Percentiles rank a stretch among this genome's conserved stretches.
Conservation (phyloP, 2,113 vertebrate species). For the Chionomys nivalis region DNA sequence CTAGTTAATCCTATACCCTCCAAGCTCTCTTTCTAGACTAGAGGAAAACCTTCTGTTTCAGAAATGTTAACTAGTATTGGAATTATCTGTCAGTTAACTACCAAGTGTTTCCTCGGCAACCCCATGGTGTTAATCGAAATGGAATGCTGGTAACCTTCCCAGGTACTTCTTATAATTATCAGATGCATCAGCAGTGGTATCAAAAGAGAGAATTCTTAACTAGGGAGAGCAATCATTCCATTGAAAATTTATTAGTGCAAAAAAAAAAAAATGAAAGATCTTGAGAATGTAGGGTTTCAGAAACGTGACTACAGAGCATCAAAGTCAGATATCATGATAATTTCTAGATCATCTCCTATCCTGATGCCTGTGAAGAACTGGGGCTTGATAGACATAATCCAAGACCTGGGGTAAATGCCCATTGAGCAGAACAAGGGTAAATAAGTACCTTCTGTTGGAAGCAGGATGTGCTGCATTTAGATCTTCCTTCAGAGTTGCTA, state of each 20-base stretch:
- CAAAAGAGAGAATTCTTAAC: background rate
- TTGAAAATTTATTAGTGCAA: background rate
- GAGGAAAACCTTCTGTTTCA: background rate
- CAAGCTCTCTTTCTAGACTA: background rate
- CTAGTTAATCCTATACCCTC: background rate
- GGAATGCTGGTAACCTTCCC: background rate
- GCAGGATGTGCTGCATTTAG: background rate
- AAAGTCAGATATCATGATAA: background rate
- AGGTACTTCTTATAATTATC: background rate
- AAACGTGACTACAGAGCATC: background rate
- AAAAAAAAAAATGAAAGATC: background rate
- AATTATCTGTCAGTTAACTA: background rate
- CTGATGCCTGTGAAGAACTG: background rate
- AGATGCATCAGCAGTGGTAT: background rate
- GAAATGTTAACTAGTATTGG: background rate
- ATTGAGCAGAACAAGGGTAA: background rate
- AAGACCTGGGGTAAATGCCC: background rate
- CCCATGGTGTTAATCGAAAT: constrained; percentile 1
- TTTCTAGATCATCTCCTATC: background rate
- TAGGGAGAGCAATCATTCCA: background rate
- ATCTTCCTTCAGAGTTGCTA: background rate
- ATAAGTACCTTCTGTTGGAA: background rate
- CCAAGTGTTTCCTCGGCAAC: background rate
- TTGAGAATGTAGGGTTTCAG: background rate
- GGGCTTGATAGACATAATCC: background rate